Base-by-base conservation (phyloP, 2,888 invertebrate genomes). In the Deilephila elpenor region DNA sequence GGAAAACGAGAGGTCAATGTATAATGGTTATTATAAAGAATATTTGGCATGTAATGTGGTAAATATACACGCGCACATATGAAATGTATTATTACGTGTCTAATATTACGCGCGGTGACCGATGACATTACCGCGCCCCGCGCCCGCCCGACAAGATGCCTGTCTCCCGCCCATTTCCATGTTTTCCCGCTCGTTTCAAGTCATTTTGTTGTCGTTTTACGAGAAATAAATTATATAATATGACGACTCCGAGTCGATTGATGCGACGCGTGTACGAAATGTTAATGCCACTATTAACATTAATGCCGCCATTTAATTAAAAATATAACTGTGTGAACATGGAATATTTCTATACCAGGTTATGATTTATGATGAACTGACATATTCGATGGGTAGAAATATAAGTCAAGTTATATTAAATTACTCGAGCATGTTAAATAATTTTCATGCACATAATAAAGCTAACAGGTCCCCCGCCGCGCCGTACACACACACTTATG, bases 81-180 rank as follows among this genome's bases (percentile, higher is more conserved):
- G 74, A 78, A 74, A 79, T 79, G 62, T 84, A 85, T 83, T 81
- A 81, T 82, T 84, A 83, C 75, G 74, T 75, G 60, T 74, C 81
- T 84, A 84, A 82, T 80, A 84, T 83, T 83, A 84, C 78, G 70
- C 78, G 72, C 75, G 64, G 72, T 71, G 73, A 72, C 67, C 75
- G 73, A 61, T 76, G 74, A 78, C 77, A 79, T 75, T 76, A 74
- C 73, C 20, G 37, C 32, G 25, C 25, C 44, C 44, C 44, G 44
- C 11, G 20, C 37, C 32, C 32, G 32, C 32, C 32, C 44, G n/a
- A 5, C 37, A n/a, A 8, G 32, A 34, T 62, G 29, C 14, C 60
- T 25, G 29, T 17, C 56, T 17, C 56, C 19, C 56, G 19, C 56
- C 6, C 5, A 7, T 44, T 44, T 56, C n/a, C 19, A 56, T 56